These are phyloP conservation scores for Gonatopus flavifemur DNA, from an alignment of 1,140 invertebrate genomes.

Conservation along the genomic window DNA sequence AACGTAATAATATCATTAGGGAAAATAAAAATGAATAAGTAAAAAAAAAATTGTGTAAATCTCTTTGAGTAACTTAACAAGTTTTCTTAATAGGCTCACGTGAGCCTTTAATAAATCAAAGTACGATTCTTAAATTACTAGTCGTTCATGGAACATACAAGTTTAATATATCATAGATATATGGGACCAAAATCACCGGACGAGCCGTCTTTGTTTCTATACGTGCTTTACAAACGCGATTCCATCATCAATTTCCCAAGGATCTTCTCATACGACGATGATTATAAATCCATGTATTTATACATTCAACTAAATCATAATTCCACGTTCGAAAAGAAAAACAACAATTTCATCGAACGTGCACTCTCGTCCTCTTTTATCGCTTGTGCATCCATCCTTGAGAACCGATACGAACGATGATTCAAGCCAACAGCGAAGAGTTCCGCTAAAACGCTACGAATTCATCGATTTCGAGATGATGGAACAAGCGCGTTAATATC, in stretches of 20 bases:
- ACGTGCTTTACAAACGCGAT: slow-evolving; percentile 42
- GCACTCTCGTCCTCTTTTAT: too few relatives aligned
- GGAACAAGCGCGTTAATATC: slow-evolving; percentile 16
- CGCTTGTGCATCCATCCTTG: too few relatives aligned
- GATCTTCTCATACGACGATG: too few relatives aligned
- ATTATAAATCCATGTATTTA: not conserved
- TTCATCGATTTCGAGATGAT: slow-evolving; percentile 13
- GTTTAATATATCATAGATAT: slow-evolving; percentile 94
- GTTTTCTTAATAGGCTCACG: slow-evolving; percentile 43
- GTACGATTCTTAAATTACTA: slow-evolving; percentile 33
- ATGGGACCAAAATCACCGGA: slow-evolving; percentile 79
- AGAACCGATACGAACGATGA: not conserved
- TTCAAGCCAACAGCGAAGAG: slow-evolving; percentile 29
- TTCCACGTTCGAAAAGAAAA: slow-evolving; percentile 5
- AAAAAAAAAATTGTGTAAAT: slow-evolving; percentile 11
- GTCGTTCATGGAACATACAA: slow-evolving; percentile 91
- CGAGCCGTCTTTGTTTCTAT: too few relatives aligned
- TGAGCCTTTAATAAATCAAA: slow-evolving; percentile 32
- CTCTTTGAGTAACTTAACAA: slow-evolving; percentile 28
- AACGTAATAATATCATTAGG: too few relatives aligned
- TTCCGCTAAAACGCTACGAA: slow-evolving; percentile 46
- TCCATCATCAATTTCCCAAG: slow-evolving; percentile 21
- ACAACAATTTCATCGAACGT: not conserved
- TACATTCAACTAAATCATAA: too few relatives aligned
- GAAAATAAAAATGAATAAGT: not conserved